A percentile compares a stretch with the other conserved stretches of the same genome.
phyloP scores from a whole-genome alignment of 2,797 vertebrate species.

The Rhodeus uyekii region DNA sequence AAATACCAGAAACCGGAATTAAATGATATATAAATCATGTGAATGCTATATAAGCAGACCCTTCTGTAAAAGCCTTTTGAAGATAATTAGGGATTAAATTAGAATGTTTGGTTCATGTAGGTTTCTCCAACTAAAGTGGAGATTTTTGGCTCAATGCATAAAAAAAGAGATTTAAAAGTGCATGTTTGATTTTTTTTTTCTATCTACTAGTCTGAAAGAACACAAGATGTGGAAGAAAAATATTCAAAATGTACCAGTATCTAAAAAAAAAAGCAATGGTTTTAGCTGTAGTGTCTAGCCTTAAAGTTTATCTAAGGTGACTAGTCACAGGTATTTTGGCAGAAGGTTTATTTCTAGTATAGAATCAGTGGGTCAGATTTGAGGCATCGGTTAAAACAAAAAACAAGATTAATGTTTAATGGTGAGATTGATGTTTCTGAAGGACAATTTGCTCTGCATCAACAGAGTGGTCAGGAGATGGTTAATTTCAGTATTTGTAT shows the following conservation, averaged over 20 bases:
- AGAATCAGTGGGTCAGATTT: neutral
- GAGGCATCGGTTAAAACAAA: neutral
- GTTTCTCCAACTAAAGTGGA: neutral
- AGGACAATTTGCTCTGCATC: neutral
- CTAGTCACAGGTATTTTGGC: neutral
- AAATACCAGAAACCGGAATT: neutral
- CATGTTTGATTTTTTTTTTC: neutral
- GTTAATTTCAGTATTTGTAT: neutral
- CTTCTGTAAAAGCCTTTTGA: neutral
- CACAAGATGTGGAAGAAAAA: neutral
- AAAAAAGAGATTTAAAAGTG: neutral
- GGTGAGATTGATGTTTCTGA: neutral
- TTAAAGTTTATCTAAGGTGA: neutral
- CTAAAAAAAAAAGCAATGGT: neutral
- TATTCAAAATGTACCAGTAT: neutral
- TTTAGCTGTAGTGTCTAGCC: neutral
- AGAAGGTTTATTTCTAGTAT: neutral
- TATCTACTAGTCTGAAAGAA: neutral
- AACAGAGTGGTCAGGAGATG: neutral
- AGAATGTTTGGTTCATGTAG: neutral
- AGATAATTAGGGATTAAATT: neutral
- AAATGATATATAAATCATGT: no score
- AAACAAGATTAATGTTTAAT: neutral
- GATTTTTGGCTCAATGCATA: neutral
- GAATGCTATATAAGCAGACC: no score